phyloP scores from a whole-genome alignment of 2,797 vertebrate genomes.

The Falco berigora region DNA sequence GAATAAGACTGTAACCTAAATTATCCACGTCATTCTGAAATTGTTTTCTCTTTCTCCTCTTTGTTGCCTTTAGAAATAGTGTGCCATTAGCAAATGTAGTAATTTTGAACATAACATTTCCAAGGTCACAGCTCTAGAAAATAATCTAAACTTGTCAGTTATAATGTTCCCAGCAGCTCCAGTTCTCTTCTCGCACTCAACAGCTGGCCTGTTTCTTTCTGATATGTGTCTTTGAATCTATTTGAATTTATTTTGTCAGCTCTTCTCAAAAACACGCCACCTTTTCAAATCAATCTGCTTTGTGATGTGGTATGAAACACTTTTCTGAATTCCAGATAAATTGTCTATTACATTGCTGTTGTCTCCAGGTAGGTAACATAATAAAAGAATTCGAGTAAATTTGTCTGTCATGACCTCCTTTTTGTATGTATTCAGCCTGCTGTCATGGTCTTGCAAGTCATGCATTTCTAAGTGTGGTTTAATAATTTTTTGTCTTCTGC shows the following conservation, averaged over 20 bases:
- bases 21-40: neutral
- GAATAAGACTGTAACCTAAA: neutral
- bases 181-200: neutral
- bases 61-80: neutral
- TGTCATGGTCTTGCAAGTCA: neutral
- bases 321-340: neutral
- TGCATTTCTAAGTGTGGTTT: neutral
- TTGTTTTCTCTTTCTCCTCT: neutral
- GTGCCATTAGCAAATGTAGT: neutral
- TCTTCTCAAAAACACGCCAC: neutral
- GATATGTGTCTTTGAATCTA: neutral
- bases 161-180: neutral
- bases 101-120: neutral
- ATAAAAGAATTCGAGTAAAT: neutral
- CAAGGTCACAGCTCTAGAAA: neutral
- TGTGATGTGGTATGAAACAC: neutral
- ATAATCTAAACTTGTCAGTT: neutral
- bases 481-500: neutral
- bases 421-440: neutral
- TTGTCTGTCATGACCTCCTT: neutral
- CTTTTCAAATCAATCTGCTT: constrained; percentile 23
- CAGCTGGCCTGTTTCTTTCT: neutral
- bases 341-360: neutral
- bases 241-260: neutral
- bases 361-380: neutral